Evolutionary conservation across 2,888 invertebrate species (phyloP).

Genomic region (Melangyna quadrimaculata): DNA sequence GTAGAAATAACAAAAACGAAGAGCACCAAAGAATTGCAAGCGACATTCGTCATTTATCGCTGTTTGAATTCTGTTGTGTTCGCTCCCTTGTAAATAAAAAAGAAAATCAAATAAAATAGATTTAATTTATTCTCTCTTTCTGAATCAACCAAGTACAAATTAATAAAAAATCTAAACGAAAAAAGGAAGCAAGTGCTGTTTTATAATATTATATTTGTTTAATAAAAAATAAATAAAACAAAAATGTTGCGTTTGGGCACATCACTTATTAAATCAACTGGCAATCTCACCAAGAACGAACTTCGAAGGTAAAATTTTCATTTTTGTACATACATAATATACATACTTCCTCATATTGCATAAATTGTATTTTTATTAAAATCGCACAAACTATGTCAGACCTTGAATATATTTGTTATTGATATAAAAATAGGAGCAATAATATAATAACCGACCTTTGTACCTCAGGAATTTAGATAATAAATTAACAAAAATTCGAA

Average conservation of each 20-base stretch:
- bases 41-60: conserved; percentile 54
- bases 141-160: not conserved
- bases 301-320: conserved; percentile 52
- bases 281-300: conserved; percentile 58
- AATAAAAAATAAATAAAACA: not conserved
- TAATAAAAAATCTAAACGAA: not conserved
- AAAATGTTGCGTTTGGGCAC: conserved; percentile 62
- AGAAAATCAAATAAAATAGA: not conserved
- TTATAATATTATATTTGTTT: not conserved
- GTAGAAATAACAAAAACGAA: conserved; percentile 45
- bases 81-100: not conserved
- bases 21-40: conserved; percentile 27
- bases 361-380: conserved; percentile 1
- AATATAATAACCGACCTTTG: conserved; percentile 8
- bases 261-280: conserved; percentile 49
- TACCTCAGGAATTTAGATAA: not conserved
- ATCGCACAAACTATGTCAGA: not conserved
- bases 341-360: conserved; percentile 18
- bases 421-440: conserved; percentile 4
- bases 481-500: not conserved
- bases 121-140: not conserved
- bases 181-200: not conserved
- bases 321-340: not conserved
- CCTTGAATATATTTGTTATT: not conserved
- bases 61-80: conserved; percentile 28